Conservation (phyloP, 2,797 vertebrate genomes). For the Lepidocolaptes lacrymiger region DNA sequence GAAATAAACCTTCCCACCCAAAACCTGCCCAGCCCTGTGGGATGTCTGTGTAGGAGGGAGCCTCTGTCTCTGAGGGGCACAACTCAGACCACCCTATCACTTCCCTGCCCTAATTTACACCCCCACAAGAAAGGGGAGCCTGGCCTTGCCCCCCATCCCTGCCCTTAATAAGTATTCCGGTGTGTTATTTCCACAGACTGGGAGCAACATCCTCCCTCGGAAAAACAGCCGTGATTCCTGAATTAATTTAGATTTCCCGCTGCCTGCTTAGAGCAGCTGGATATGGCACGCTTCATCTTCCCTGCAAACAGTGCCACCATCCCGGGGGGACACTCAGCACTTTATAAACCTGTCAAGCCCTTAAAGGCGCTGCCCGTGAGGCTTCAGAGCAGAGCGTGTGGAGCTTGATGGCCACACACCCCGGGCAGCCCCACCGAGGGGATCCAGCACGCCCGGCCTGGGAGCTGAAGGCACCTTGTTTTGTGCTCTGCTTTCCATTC, state of each 20-base stretch:
- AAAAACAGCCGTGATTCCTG: conserved; percentile 46
- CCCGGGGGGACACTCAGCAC: conserved; percentile 88
- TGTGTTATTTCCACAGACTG: not conserved
- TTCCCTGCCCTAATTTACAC: not conserved
- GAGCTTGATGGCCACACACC: conserved; percentile 13
- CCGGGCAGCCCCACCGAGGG: not conserved
- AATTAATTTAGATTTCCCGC: conserved; percentile 76
- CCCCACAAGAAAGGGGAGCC: rapidly evolving
- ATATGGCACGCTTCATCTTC: conserved; percentile 57
- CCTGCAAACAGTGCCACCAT: conserved; percentile 70
- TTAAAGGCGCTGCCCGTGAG: conserved; percentile 46
- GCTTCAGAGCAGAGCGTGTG: conserved; percentile 7
- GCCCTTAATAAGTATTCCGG: not conserved
- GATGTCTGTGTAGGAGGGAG: not conserved
- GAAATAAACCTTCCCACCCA: not conserved
- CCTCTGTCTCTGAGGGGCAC: too few relatives aligned
- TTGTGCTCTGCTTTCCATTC: not conserved
- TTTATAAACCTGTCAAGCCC: conserved; percentile 89
- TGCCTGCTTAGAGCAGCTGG: conserved; percentile 68
- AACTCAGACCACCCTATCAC: not conserved
- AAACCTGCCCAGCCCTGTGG: not conserved
- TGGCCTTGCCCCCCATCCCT: rapidly evolving
- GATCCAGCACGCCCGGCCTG: not conserved
- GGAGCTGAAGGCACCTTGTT: not conserved
- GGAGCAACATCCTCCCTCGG: not conserved